Evolutionary conservation across 2,113 vertebrate species (phyloP), one percentile per base, ranked within the genome.

Genomic region (Mastomys coucha): DNA sequence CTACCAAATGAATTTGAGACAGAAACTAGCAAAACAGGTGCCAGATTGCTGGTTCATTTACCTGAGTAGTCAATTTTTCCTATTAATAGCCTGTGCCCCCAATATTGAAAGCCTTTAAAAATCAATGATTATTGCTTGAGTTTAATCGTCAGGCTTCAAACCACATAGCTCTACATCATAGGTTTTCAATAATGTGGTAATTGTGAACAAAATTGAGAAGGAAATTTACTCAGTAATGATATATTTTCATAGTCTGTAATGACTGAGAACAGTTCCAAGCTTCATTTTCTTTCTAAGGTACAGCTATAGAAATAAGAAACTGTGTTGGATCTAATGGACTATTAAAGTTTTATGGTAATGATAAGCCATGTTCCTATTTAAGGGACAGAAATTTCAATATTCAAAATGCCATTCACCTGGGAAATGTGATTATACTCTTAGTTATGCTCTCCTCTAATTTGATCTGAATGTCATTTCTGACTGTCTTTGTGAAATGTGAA

Each of bases 151-250:
- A 63, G 24, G 75, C 84, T 93, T 88, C 51, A 92, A 36, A 88
- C 56, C 73, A 53, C 45, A 39, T 12, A 89, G 56, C 24, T 70
- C 65, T 93, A 49, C 88, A 93, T 92, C 28, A 95, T 9, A 81
- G 95, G 93, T 94, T 96, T 96, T 94, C 95, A 96, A 90, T 93
- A 95, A 93, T 65, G 90, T 97, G 73, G 51, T 94, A 97, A 97
- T 92, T 96, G 88, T 97, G 88, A 70, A 86, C 69, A 87, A 91
- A 97, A 97, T n/a, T 88, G 65, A 72, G 86, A 77, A 91, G 76
- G 88, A 81, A 97, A 94, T 96, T 97, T 92, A 90, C 93, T 93
- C 45, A 60, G 45, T 84, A 67, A 91, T 90, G 86, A 91, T 91
- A 72, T 86, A 96, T 92, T 95, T 95, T 94, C 63, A 94, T 93